These are phyloP conservation scores for Guaruba guarouba DNA, from an alignment of 2,113 vertebrate species.

Conservation along the genomic window DNA sequence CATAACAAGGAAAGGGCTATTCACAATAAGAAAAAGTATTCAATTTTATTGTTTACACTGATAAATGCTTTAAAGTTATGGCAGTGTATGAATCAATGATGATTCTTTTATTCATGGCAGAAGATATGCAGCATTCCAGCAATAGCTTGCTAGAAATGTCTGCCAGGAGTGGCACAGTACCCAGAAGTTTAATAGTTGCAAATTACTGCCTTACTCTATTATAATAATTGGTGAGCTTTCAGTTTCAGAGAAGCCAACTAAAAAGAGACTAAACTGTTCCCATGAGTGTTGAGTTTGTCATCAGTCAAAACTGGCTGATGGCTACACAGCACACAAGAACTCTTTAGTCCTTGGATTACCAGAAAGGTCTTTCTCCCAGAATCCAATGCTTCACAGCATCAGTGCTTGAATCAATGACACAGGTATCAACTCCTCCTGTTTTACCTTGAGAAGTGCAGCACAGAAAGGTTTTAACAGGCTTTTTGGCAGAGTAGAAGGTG, in stretches of 20 bases:
- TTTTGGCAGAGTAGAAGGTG: conserved; percentile 88
- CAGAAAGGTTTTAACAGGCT: conserved; percentile 91
- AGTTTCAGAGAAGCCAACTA: not conserved
- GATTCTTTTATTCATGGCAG: not conserved
- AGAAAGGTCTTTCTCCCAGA: not conserved
- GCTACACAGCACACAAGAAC: not conserved
- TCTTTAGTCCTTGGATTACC: not conserved
- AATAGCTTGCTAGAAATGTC: not conserved
- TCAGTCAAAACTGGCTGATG: not conserved
- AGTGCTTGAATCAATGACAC: not conserved
- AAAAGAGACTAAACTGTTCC: not conserved
- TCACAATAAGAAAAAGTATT: not conserved
- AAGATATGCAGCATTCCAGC: not conserved
- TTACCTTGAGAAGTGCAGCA: conserved; percentile 94
- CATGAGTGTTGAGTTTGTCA: not conserved
- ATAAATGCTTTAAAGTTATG: not conserved
- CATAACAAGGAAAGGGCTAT: not conserved
- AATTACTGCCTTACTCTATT: not conserved
- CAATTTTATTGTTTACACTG: not conserved
- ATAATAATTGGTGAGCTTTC: not conserved
- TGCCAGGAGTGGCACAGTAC: not conserved
- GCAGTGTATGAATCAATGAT: not conserved
- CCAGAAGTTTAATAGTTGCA: not conserved
- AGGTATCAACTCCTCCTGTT: not conserved
- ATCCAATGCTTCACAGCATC: not conserved